These are phyloP conservation scores for Macroteleia sp. DNA, from an alignment of 2,888 invertebrate genomes.

Conservation along the genomic window DNA sequence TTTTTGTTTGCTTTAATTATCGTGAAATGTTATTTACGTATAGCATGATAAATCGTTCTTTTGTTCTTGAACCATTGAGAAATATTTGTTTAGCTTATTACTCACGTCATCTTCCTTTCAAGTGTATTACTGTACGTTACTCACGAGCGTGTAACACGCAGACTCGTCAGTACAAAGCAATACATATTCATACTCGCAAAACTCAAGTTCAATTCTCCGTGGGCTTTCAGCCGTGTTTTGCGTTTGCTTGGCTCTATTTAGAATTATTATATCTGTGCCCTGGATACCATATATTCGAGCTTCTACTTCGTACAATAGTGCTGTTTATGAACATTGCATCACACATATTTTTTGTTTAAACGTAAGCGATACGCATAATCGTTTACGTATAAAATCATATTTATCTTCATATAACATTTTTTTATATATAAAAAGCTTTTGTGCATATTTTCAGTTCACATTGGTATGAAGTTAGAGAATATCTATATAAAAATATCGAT, in stretches of 20 bases:
- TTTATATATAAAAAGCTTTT: too few species aligned
- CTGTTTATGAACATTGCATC: constrained; percentile 20
- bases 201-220: constrained; percentile 54
- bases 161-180: constrained; percentile 35
- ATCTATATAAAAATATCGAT: too few species aligned
- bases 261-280: constrained; percentile 34
- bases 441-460: too few species aligned
- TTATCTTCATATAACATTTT: too few species aligned
- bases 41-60: too few species aligned
- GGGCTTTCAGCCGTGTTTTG: constrained; percentile 49
- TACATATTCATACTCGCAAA: constrained; percentile 66
- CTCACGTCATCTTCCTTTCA: constrained; percentile 22
- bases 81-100: constrained; percentile 14
- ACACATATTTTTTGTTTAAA: background rate
- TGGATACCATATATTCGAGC: constrained; percentile 5
- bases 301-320: constrained; percentile 11
- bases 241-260: constrained; percentile 31
- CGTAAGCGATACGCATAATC: background rate
- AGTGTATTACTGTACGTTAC: constrained; percentile 32
- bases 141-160: constrained; percentile 13
- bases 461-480: too few species aligned
- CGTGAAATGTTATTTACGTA: too few species aligned
- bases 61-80: constrained; percentile 4
- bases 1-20: too few species aligned
- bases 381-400: background rate